These are phyloP conservation scores for Leucophenga montana DNA, from an alignment of 2,888 invertebrate species.

Conservation along the genomic window DNA sequence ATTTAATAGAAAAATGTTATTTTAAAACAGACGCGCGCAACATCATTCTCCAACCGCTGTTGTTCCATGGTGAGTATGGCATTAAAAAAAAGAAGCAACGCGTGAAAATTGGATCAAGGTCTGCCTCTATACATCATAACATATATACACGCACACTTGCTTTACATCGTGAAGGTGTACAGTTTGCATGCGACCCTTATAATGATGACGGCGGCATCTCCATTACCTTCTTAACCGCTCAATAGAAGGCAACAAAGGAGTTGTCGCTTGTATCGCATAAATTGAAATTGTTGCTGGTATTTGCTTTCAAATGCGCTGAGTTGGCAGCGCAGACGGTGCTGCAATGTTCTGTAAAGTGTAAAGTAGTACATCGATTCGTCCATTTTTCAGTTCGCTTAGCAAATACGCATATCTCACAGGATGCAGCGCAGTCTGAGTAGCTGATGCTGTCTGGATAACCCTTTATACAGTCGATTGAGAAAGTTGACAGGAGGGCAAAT, in stretches of 20 bases:
- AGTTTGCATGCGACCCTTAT: conserved; percentile 44
- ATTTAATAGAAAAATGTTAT: conserved; percentile 65
- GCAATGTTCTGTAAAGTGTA: too few species aligned
- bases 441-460: too few species aligned
- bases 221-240: neutral
- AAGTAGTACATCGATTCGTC: conserved; percentile 47
- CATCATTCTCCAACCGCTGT: conserved; percentile 19
- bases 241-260: conserved; percentile 44
- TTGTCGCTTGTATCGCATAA: conserved; percentile 57
- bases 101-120: conserved; percentile 60
- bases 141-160: too few species aligned
- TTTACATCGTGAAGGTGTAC: conserved; percentile 33
- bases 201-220: neutral
- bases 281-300: conserved; percentile 49
- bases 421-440: neutral
- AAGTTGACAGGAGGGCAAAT: conserved; percentile 1
- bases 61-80: neutral
- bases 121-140: too few species aligned
- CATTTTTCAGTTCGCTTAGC: conserved; percentile 61
- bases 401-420: conserved; percentile 54
- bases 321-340: too few species aligned
- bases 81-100: conserved; percentile 30
- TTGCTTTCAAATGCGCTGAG: too few species aligned
- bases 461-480: too few species aligned
- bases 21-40: conserved; percentile 57